phyloP scores from a whole-genome alignment of 1,140 invertebrate genomes.

The Zaprionus inermis region DNA sequence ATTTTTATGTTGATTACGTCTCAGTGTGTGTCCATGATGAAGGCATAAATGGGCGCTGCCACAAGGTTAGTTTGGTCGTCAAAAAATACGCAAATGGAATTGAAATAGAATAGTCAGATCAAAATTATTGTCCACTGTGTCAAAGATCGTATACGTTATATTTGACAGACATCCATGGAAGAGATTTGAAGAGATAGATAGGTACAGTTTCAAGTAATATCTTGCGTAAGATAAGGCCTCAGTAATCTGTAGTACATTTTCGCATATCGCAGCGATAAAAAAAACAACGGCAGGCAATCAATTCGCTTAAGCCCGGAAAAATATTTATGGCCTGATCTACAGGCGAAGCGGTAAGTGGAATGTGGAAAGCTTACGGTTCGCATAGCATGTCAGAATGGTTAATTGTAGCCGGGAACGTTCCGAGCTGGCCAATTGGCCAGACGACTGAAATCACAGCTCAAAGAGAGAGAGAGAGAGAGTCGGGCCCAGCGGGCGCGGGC shows the following conservation, averaged over 20 bases:
- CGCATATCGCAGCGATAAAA: not conserved
- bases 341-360: not conserved
- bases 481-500: not conserved
- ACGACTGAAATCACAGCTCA: slow-evolving; percentile 5
- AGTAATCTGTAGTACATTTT: not conserved
- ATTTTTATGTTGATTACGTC: slow-evolving; percentile 1
- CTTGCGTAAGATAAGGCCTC: no score
- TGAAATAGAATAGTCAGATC: no score
- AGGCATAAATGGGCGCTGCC: not conserved
- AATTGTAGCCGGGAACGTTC: not conserved
- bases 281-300: not conserved
- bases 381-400: not conserved
- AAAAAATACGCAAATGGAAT: not conserved
- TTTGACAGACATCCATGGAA: not conserved
- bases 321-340: not conserved
- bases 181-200: not conserved
- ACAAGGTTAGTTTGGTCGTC: not conserved
- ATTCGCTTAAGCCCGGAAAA: not conserved
- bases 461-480: no score
- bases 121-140: no score
- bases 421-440: slow-evolving; percentile 4
- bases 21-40: not conserved
- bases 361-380: not conserved
- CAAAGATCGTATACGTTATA: not conserved
- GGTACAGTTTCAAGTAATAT: not conserved